Conservation (phyloP, 2,888 invertebrate species). For the Artemia sinica region DNA sequence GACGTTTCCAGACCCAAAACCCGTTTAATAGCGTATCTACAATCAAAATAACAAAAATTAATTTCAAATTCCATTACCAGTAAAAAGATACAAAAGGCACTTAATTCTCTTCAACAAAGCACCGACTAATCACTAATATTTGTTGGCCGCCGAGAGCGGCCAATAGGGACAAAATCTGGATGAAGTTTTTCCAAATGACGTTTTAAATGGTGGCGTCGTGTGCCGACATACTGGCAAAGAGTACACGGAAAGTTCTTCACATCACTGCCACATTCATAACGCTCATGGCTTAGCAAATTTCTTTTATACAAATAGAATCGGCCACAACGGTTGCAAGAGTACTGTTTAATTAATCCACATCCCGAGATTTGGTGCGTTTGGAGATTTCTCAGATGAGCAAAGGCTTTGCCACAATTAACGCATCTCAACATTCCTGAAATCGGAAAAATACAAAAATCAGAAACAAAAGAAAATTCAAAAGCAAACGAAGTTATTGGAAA, state of each 20-base stretch:
- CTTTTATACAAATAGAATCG: background rate
- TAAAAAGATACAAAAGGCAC: too few relatives aligned
- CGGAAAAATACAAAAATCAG: background rate
- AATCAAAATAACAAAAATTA: too few relatives aligned
- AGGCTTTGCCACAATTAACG: slow-evolving; percentile 2
- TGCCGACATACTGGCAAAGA: background rate
- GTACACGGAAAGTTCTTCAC: background rate
- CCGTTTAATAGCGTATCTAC: too few relatives aligned
- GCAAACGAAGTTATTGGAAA: too few relatives aligned
- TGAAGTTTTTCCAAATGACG: slow-evolving; percentile 4
- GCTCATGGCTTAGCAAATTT: slow-evolving; percentile 4
- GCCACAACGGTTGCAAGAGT: background rate
- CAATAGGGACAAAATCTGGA: background rate
- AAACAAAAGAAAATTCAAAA: too few relatives aligned
- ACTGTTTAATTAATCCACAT: slow-evolving; percentile 4
- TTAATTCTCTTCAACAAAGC: too few relatives aligned
- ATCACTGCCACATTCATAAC: slow-evolving; percentile 2
- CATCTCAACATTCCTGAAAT: slow-evolving; percentile 11
- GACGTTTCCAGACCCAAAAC: too few relatives aligned
- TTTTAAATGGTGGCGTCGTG: slow-evolving; percentile 1
- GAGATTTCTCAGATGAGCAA: slow-evolving; percentile 11
- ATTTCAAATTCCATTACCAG: too few relatives aligned
- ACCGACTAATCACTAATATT: too few relatives aligned
- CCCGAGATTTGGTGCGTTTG: slow-evolving; percentile 6
- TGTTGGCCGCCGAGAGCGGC: too few relatives aligned